These are phyloP conservation scores for Epirrhoe alternata DNA, from an alignment of 2,888 invertebrate genomes.

Conservation along the genomic window DNA sequence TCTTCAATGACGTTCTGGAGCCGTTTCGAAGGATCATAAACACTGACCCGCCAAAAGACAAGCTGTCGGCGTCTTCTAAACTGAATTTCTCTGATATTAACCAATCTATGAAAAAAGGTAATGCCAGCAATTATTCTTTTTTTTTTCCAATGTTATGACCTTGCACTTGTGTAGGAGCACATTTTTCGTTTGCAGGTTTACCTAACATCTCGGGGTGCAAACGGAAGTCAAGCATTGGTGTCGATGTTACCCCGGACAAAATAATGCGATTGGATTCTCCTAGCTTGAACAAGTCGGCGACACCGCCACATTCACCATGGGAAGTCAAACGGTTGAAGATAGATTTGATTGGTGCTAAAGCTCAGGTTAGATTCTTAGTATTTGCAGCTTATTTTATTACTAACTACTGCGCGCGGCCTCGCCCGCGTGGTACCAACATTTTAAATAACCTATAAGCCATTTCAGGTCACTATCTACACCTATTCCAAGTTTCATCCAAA, in stretches of 20 bases:
- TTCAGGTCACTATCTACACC: too few relatives aligned
- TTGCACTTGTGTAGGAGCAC: neutral
- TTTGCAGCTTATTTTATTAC: neutral
- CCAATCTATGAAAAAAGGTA: conserved; percentile 76
- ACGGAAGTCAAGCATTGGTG: conserved; percentile 69
- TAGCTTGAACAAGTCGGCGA: conserved; percentile 50
- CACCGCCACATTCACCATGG: conserved; percentile 85
- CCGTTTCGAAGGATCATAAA: conserved; percentile 80
- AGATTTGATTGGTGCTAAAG: conserved; percentile 87
- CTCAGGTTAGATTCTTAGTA: conserved; percentile 66
- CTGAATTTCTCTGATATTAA: conserved; percentile 80
- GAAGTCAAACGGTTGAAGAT: conserved; percentile 87
- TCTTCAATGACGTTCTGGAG: conserved; percentile 76
- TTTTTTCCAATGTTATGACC: neutral
- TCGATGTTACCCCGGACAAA: conserved; percentile 70
- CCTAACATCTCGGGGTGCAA: conserved; percentile 70
- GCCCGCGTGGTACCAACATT: too few relatives aligned
- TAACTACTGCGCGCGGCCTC: too few relatives aligned
- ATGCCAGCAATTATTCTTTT: conserved; percentile 5
- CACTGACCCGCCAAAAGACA: conserved; percentile 78
- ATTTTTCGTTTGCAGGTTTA: conserved; percentile 53
- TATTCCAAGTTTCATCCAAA: too few relatives aligned
- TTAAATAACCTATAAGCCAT: too few relatives aligned
- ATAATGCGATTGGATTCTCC: conserved; percentile 67
- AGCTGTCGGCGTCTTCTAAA: conserved; percentile 72